Base-by-base conservation (phyloP, 2,888 invertebrate genomes). In the Tanytarsus gracilentus region DNA sequence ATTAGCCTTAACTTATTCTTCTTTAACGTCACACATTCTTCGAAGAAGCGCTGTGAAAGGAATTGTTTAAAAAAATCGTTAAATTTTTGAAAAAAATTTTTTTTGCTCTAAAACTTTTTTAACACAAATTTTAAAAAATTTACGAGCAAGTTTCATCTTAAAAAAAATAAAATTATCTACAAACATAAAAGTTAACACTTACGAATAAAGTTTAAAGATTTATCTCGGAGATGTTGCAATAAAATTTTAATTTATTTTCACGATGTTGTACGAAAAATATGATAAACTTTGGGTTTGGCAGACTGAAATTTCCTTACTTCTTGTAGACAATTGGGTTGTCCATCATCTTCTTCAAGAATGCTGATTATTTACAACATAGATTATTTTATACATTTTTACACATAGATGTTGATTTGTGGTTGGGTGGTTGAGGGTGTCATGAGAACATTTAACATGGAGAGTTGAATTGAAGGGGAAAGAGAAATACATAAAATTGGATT, bases 321-420 rank as follows among this genome's bases (percentile, higher is more conserved):
- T 62, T 62, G 63, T 63, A 63, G 63, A 62, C 61, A 68, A 73
- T 68, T 77, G 83, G 77, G 79, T 48, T 58, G 48, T 58, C 80
- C 82, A 85, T 82, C 77, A 84, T 78, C 79, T 84, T 85, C 82
- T 84, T 85, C 79, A 85, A 82, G 82, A 85, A 85, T 77, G 84
- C 85, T 85, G 83, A 69, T 44, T 49, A 52, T 55, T 44, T 39
- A 39, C 26, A 18, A 59, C 25, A 59, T 49, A 59, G 18, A 60
- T 50, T 48, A 2, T 1, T 40, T 1, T n/a, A 4, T 23, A 56
- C 14, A 18, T 5, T 36, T 39, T 33, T 21, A 39, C 39, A 56
- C 39, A 56, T 56, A 56, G 18, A 55, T 23, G n/a, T 25, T 8
- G 26, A 16, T 16, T 21, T 33, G 16, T 52, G n/a, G 51, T 9